phyloP scores from a whole-genome alignment of 2,888 invertebrate genomes.

The Ptilodon capucinus region DNA sequence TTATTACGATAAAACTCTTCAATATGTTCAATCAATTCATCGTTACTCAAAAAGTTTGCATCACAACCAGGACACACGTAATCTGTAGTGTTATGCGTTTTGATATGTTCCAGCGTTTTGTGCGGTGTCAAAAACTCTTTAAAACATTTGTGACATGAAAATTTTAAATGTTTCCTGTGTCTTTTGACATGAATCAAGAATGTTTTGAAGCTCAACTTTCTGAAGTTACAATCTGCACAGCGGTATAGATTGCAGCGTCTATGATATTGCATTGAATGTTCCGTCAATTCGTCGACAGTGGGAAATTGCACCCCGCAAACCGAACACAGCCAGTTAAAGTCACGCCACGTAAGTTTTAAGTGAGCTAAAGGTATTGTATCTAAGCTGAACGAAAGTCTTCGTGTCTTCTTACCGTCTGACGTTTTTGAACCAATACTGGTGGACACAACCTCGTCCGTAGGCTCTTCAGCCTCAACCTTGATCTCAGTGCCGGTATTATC shows the following conservation, averaged over 20 bases:
- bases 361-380: constrained; percentile 46
- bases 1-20: constrained; percentile 43
- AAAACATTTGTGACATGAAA: constrained; percentile 59
- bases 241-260: constrained; percentile 83
- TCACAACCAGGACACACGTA: constrained; percentile 59
- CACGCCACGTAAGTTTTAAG: constrained; percentile 56
- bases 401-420: constrained; percentile 1
- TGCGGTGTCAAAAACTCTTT: constrained; percentile 37
- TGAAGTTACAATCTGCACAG: constrained; percentile 83
- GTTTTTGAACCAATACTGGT: not conserved
- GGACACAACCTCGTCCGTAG: not conserved
- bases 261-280: constrained; percentile 83
- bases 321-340: constrained; percentile 60
- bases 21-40: constrained; percentile 48
- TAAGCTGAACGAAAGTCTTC: constrained; percentile 11
- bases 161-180: constrained; percentile 83
- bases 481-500: constrained; percentile 25
- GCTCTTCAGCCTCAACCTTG: constrained; percentile 3
- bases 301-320: constrained; percentile 58
- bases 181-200: constrained; percentile 79
- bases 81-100: constrained; percentile 36
- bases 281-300: constrained; percentile 63
- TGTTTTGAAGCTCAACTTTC: constrained; percentile 49
- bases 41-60: constrained; percentile 37
- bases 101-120: constrained; percentile 38